Evolutionary conservation across 2,888 invertebrate species (phyloP), one percentile per base, ranked within the genome.

Genomic region (Buathra laborator): DNA sequence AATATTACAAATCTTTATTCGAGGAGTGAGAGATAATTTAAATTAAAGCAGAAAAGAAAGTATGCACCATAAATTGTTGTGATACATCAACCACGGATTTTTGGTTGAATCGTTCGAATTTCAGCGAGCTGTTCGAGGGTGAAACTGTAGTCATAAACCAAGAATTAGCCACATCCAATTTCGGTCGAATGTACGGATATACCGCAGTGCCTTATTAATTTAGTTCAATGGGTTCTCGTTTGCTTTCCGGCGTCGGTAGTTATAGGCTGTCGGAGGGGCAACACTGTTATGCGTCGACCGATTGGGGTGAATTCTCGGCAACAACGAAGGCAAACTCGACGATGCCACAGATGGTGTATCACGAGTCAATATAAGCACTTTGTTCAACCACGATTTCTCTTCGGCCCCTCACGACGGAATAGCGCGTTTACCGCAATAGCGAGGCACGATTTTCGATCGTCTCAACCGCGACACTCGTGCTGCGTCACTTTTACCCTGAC

Each of bases 301-400:
- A 83, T 37, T 75, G 83, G 84, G 84, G 81, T 77, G 86, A 71
- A 79, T 83, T 78, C 79, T 81, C 71, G 46, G 24, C 32, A 44
- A 19, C 75, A 66, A 66, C 70, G 37, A 68, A 74, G 56, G 78
- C 77, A 19, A 81, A 81, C 77, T 78, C 74, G 81, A 37, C 44
- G 84, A 78, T 86, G 91, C 37, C 92, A 89, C 93, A 93, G 93
- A 93, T 93, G 93, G 93, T 88, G 89, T 88, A 89, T 90, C 92
- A 89, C 90, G 89, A 92, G 92, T 92, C 92, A 92, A 92, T 92
- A 92, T 79, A 83, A 77, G 12, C 90, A 92, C 90, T 91, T 92
- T 91, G 88, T 70, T 78, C 72, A 70, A 86, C 89, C 82, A 83
- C 88, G 87, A 86, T 88, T 86, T 84, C 86, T 86, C 74, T 86